Conservation (phyloP, 2,797 vertebrate species). For the Sibirionetta formosa region DNA sequence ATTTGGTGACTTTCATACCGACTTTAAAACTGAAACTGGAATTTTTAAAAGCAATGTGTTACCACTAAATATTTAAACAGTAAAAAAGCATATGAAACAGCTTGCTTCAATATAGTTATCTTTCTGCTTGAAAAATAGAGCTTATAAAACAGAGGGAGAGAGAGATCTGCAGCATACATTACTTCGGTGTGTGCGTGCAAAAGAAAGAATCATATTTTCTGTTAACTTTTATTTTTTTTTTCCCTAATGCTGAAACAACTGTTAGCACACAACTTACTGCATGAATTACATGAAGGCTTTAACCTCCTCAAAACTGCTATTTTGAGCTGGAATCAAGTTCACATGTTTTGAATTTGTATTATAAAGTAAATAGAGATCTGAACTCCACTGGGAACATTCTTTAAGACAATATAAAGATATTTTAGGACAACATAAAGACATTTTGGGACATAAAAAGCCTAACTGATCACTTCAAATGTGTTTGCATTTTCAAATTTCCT, state of each 20-base stretch:
- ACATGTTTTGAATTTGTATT: background rate
- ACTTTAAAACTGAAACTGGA: background rate
- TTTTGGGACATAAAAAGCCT: background rate
- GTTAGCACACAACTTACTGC: background rate
- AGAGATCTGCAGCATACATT: background rate
- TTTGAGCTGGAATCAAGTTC: background rate
- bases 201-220: background rate
- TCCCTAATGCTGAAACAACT: background rate
- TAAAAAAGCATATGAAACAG: background rate
- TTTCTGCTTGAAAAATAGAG: background rate
- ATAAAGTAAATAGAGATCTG: background rate
- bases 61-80: background rate
- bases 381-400: background rate
- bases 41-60: background rate
- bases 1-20: background rate
- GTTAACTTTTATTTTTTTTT: background rate
- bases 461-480: background rate
- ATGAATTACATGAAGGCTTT: background rate
- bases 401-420: background rate
- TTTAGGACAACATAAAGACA: background rate
- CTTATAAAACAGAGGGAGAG: background rate
- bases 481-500: background rate
- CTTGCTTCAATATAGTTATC: background rate
- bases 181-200: background rate
- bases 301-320: background rate